Base-by-base conservation (phyloP, 2,113 vertebrate genomes). In the Gymnorhina tibicen region DNA sequence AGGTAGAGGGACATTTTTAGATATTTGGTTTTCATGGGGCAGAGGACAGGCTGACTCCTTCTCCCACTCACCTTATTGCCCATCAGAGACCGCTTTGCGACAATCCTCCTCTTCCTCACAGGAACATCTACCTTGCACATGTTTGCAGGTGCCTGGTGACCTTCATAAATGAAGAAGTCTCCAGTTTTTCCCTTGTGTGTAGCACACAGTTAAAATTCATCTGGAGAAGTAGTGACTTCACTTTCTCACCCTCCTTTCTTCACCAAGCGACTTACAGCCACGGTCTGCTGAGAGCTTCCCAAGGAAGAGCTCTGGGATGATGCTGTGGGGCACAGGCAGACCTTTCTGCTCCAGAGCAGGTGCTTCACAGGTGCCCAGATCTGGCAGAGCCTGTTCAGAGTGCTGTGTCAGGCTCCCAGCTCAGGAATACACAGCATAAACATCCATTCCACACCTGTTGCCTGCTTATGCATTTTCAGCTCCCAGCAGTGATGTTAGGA, bases 91-190 rank as follows among this genome's bases (percentile, higher is more conserved):
- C 10, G 60, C 84, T 69, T 49, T 96, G 58, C 0, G 63, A 95
- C 75, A 93, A 87, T 94, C 93, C 42, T 79, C 15, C 91, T 92
- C 88, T 83, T 91, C 89, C 91, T 89, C 94, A 72, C 88, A 75
- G 83, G 81, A 87, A 47, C 10, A 3, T 58, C 91, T 94, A 73
- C 86, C 91, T 92, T 86, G 95, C 89, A 80, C 22, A 1, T 22
- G 24, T 81, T 80, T 89, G 86, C 86, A 78, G 78, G 83, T 75
- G 66, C 66, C 68, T 63, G 80, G 64, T 92, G 93, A 75, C 44
- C 80, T 92, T 91, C 76, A 27, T 9, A 74, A 92, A 26, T 59
- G 59, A 55, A 80, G 28, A 24, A 20, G 56, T 77, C 80, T 78
- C 64, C 5, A 3, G 6, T 69, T 92, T 80, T 80, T 69, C 70